Percentiles rank a stretch among this genome's conserved stretches.
Conservation (phyloP, 2,888 invertebrate genomes). For the Cancer borealis region DNA sequence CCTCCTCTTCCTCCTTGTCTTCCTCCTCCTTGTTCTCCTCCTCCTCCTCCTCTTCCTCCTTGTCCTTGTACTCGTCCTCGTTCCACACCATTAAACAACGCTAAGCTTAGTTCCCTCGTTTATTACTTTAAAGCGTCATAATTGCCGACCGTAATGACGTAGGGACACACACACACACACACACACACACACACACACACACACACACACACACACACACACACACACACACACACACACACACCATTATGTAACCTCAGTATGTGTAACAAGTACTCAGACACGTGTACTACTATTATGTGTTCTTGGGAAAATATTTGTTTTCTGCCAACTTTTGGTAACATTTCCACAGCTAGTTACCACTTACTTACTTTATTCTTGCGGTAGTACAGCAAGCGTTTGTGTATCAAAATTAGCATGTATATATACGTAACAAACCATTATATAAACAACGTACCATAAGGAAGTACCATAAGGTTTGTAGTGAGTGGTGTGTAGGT, state of each 20-base stretch:
- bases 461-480: no score
- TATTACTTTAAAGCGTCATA: neutral
- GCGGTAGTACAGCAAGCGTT: no score
- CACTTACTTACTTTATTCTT: no score
- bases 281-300: neutral
- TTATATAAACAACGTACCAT: no score
- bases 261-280: no score
- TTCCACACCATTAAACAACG: neutral
- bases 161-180: conserved; percentile 20
- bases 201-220: conserved; percentile 46
- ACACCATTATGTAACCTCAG: neutral
- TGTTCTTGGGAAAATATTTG: neutral
- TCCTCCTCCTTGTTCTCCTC: neutral
- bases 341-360: neutral
- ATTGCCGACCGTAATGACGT: neutral
- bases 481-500: no score
- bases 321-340: neutral
- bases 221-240: conserved; percentile 51
- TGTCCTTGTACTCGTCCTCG: neutral
- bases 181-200: conserved; percentile 53
- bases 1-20: neutral
- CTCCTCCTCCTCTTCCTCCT: neutral
- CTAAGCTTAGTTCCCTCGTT: neutral
- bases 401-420: no score
- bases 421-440: no score